Percentiles rank a stretch among this genome's conserved stretches.
These are phyloP conservation scores for Athetis lepigone DNA, from an alignment of 2,888 invertebrate species.

Conservation along the genomic window DNA sequence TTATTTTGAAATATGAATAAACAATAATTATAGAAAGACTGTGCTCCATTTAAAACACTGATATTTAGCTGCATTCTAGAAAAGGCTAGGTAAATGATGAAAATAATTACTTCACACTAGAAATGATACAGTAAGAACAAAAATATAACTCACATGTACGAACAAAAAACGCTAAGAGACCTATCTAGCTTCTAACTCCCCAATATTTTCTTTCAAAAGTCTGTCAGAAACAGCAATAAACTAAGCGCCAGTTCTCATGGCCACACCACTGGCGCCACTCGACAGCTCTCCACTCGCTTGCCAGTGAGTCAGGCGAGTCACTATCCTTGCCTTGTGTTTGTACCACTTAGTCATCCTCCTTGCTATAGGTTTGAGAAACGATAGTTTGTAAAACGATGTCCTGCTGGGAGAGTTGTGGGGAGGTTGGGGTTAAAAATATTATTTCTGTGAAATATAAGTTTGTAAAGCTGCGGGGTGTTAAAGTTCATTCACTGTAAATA, in stretches of 20 bases:
- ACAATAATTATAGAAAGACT: too few species aligned
- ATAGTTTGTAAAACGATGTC: background rate
- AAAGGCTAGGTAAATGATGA: too few species aligned
- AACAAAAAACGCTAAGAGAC: too few species aligned
- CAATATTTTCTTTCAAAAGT: background rate
- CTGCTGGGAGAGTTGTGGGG: slow-evolving; percentile 17
- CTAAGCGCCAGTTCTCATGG: slow-evolving; percentile 33
- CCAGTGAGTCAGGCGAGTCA: slow-evolving; percentile 52
- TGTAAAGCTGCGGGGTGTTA: background rate
- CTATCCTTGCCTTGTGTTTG: slow-evolving; percentile 43
- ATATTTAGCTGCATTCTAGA: too few species aligned
- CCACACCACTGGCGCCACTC: slow-evolving; percentile 52
- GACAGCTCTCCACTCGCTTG: slow-evolving; percentile 37
- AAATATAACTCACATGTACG: too few species aligned
- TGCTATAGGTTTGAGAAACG: slow-evolving; percentile 10
- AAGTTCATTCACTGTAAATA: background rate
- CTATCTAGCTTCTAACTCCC: too few species aligned
- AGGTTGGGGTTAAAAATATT: background rate
- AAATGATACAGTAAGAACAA: too few species aligned
- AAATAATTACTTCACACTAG: too few species aligned
- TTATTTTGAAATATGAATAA: too few species aligned
- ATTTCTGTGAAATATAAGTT: background rate
- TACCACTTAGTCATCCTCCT: slow-evolving; percentile 50
- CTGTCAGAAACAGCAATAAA: background rate
- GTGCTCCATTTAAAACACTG: too few species aligned